A percentile compares a stretch with the other conserved stretches of the same genome.
These are phyloP conservation scores for Sinella curviseta DNA, from an alignment of 1,140 invertebrate species.

Conservation along the genomic window DNA sequence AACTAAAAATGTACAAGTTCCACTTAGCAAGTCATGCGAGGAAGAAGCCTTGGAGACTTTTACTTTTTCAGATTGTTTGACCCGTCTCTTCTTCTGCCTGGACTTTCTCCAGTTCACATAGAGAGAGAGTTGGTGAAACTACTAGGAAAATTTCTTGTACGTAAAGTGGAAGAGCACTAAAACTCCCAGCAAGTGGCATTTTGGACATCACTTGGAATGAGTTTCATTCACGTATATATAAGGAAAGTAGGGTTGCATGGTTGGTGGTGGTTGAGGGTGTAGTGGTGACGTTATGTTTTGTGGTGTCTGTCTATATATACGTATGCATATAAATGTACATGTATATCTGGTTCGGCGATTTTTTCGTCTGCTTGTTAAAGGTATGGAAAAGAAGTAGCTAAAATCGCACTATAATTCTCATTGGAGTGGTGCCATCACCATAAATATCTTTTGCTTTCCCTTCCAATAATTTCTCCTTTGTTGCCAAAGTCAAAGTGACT, in stretches of 20 bases:
- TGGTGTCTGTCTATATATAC: too few relatives aligned
- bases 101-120: conserved; percentile 2
- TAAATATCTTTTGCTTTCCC: conserved; percentile 37
- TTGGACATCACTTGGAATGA: conserved; percentile 11
- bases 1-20: conserved; percentile 7
- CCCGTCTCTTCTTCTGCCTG: not conserved
- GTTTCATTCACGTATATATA: not conserved
- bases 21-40: conserved; percentile 10
- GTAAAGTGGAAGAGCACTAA: conserved; percentile 1
- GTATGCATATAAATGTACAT: not conserved
- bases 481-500: conserved; percentile 22
- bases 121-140: not conserved
- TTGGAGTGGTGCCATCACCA: conserved; percentile 36
- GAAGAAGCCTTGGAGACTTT: not conserved
- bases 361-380: not conserved
- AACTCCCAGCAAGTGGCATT: conserved; percentile 18
- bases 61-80: conserved; percentile 10
- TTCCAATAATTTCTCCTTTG: conserved; percentile 26
- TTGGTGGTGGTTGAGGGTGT: not conserved
- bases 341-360: too few relatives aligned
- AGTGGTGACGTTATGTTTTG: too few relatives aligned
- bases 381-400: conserved; percentile 1
- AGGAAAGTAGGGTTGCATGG: not conserved
- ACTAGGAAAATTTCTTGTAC: not conserved
- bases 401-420: conserved; percentile 38